Percentiles rank a stretch among this genome's conserved stretches.
phyloP scores from a whole-genome alignment of 2,113 vertebrate genomes.

The Candoia aspera region DNA sequence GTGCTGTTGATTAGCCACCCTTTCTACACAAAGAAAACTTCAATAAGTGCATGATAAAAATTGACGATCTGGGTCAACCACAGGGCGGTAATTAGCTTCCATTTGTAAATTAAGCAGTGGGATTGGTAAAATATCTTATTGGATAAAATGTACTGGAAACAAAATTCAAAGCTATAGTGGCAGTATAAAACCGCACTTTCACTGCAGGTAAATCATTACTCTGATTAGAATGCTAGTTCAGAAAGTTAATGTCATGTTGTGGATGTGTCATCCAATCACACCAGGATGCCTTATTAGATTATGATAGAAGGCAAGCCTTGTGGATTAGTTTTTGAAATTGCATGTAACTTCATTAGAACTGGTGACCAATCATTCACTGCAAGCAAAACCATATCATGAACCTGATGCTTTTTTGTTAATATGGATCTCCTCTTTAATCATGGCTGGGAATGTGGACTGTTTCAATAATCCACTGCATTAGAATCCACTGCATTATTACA shows the following conservation, averaged over 20 bases:
- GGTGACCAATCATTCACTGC: constrained; percentile 27
- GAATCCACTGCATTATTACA: background rate
- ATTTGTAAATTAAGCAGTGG: constrained; percentile 15
- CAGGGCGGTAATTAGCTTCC: background rate
- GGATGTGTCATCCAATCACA: background rate
- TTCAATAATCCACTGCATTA: constrained; percentile 1
- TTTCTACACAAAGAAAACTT: constrained; percentile 10
- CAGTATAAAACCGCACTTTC: background rate
- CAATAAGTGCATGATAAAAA: constrained; percentile 7
- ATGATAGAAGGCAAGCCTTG: constrained; percentile 11
- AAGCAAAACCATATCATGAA: constrained; percentile 17
- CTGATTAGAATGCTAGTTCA: background rate
- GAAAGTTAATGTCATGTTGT: background rate
- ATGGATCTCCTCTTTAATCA: background rate
- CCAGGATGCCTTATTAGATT: background rate
- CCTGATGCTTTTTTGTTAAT: constrained; percentile 15
- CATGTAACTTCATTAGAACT: constrained; percentile 37
- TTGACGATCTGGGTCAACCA: constrained; percentile 12
- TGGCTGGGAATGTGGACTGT: background rate
- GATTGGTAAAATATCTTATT: constrained; percentile 19
- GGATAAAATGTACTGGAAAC: background rate
- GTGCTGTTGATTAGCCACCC: constrained; percentile 18
- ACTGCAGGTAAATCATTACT: constrained; percentile 5
- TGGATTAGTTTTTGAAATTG: constrained; percentile 27
- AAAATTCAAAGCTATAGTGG: constrained; percentile 2